Evolutionary conservation across 2,797 vertebrate species (phyloP).

Genomic region (Octomys mimax): DNA sequence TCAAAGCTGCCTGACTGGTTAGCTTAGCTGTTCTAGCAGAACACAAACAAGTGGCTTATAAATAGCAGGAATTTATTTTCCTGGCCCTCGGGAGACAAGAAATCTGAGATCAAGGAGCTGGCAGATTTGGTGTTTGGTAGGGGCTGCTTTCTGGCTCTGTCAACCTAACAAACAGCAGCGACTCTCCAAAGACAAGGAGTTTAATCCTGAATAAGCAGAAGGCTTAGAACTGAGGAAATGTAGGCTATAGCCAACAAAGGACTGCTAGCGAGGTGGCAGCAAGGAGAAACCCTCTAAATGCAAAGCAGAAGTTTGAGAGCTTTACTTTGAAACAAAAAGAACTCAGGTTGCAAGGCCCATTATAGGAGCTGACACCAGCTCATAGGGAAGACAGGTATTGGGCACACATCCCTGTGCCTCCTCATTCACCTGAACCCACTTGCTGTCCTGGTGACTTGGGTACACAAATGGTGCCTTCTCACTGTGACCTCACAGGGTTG

Average conservation of each 20-base stretch:
- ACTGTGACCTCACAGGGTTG: neutral
- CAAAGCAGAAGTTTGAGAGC: neutral
- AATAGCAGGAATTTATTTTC: neutral
- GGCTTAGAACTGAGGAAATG: neutral
- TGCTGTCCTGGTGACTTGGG: neutral
- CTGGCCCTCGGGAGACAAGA: neutral
- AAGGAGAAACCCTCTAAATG: neutral
- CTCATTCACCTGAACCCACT: neutral
- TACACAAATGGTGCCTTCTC: neutral
- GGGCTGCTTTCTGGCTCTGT: neutral
- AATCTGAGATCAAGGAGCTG: too few relatives aligned
- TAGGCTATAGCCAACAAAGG: neutral
- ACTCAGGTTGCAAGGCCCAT: too few relatives aligned
- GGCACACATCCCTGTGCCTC: neutral
- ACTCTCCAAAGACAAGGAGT: neutral
- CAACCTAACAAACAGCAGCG: neutral
- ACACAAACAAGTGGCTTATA: neutral
- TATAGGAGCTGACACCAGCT: neutral
- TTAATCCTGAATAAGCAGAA: neutral
- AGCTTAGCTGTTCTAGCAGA: neutral
- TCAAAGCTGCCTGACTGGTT: neutral
- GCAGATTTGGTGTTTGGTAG: neutral
- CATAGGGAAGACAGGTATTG: neutral
- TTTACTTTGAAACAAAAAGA: neutral
- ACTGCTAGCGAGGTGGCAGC: neutral